Conservation (phyloP, 35 echinoderm and acorn worm genomes). For the Apostichopus californicus region DNA sequence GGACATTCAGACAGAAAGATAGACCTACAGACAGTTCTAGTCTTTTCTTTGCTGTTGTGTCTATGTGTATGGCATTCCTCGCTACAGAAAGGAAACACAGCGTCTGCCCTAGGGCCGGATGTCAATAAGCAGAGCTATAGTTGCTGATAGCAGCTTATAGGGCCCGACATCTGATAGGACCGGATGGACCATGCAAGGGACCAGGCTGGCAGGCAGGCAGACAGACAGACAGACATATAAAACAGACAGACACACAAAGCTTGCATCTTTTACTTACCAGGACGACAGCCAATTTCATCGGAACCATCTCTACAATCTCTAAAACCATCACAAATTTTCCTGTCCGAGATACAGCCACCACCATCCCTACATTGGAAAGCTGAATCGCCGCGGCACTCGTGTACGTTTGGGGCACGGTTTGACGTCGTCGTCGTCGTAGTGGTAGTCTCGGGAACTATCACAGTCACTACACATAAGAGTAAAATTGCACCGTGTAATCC, state of each 20-base stretch:
- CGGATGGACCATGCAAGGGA: too few species aligned
- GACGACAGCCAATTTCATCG: background rate
- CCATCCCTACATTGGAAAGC: background rate
- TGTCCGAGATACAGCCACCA: background rate
- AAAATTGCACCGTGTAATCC: background rate
- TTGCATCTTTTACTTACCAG: background rate
- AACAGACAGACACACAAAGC: too few species aligned
- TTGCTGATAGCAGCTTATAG: too few species aligned
- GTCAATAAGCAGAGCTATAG: background rate
- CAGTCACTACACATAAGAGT: background rate
- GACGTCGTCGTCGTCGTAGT: background rate
- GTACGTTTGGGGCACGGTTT: background rate
- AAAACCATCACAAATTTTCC: background rate
- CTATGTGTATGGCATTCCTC: too few species aligned
- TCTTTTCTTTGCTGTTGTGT: too few species aligned
- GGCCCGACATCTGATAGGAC: too few species aligned
- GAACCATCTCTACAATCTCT: constrained; percentile 17
- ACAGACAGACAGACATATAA: too few species aligned
- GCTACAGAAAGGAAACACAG: too few species aligned
- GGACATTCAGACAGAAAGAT: too few species aligned
- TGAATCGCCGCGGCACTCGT: background rate
- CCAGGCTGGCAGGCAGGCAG: too few species aligned
- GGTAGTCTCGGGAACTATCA: background rate
- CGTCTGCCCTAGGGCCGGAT: background rate
- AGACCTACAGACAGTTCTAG: too few species aligned